Evolutionary conservation across 30 jellyfish, hydroid and myxozoan genomes (phyloP).

Genomic region (Pelagia noctiluca): DNA sequence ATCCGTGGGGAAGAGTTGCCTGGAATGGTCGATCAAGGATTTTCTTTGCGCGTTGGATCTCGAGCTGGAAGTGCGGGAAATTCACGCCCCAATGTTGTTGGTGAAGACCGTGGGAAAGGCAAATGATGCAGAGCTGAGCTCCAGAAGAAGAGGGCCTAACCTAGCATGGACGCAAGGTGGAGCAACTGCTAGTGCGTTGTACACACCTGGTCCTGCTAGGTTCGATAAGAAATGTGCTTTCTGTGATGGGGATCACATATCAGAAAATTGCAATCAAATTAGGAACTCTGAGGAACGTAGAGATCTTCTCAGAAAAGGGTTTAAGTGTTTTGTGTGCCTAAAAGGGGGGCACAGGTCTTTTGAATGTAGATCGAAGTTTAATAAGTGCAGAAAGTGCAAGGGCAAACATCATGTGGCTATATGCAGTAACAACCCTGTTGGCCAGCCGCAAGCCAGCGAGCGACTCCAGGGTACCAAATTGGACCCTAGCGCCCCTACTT

Average conservation of each 20-base stretch:
- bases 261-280: not conserved
- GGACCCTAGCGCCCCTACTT: not conserved
- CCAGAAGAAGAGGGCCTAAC: not conserved
- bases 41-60: not conserved
- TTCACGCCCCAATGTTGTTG: constrained; percentile 7
- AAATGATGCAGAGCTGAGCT: not conserved
- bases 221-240: constrained; percentile 8
- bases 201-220: not conserved
- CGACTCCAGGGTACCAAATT: not conserved
- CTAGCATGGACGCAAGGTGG: not conserved
- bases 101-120: not conserved
- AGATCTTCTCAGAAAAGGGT: not conserved
- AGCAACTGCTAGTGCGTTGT: constrained; percentile 8
- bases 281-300: constrained; percentile 5
- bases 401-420: constrained; percentile 11
- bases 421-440: not conserved
- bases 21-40: constrained; percentile 9
- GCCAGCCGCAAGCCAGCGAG: not conserved
- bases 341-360: no score
- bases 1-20: not conserved
- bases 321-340: constrained; percentile 8
- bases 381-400: no score
- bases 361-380: no score
- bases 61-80: constrained; percentile 17
- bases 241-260: not conserved